Evolutionary conservation across 1,140 invertebrate genomes (phyloP), one percentile per base, ranked within the genome.

Genomic region (Drosophila sechellia): DNA sequence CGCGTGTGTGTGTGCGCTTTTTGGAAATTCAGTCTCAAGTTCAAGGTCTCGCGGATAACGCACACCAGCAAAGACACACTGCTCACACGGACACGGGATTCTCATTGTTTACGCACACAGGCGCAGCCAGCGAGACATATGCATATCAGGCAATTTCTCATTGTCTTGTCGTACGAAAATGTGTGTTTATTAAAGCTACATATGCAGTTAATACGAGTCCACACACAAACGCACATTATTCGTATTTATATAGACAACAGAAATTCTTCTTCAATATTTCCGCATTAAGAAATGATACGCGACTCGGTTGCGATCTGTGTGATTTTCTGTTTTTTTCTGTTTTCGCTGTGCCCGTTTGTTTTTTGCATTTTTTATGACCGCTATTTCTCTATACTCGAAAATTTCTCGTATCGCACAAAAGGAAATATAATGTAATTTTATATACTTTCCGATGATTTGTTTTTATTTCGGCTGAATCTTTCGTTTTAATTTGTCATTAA

Each of bases 11-110:
- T 68, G 54, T 71, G 42, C 73, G 84, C 84, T 89, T 91, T 91
- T 91, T 91, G 90, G 90, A 91, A 91, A 91, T 91, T 91, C 90
- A 91, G 90, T 91, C 90, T 91, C 90, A 91, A 91, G 90, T 91
- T 91, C 90, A 91, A 91, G 90, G 90, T 91, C 90, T 91, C 90
- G 83, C 85, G 90, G 85, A 91, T 91, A 78, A 70, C 79, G 59
- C 58, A 55, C 60, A 75, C 63, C 54, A 71, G 10, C 53, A 43
- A 27, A 57, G 45, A 6, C 63, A 76, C 49, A 68, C 40, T 49
- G 59, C 42, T 63, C 37, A 65, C 45, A 77, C 49, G 48, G 17
- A 15, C 35, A 39, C 25, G 37, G 39, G 64, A 70, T 70, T 70
- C 64, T 68, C 64, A 70, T 70, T 70, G 66, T 70, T 70, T 70